These are phyloP conservation scores for Tupaia chinensis DNA, from an alignment of 2,113 vertebrate genomes.

Conservation along the genomic window DNA sequence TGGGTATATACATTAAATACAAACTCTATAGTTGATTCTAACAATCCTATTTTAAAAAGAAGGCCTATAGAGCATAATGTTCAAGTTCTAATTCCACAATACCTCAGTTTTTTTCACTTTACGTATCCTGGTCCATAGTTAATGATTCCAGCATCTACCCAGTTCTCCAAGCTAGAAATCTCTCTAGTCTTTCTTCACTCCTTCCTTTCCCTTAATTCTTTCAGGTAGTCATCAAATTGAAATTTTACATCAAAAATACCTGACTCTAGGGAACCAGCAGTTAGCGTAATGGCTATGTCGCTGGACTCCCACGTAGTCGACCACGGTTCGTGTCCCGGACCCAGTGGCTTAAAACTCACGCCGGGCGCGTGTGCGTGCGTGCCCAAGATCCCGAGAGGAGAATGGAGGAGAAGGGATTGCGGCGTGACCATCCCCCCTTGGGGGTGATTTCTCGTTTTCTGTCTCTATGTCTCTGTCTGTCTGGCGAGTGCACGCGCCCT, in stretches of 20 bases:
- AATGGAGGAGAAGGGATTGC: too few relatives aligned
- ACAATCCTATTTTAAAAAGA: neutral
- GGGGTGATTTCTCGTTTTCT: too few relatives aligned
- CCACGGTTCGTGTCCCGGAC: too few relatives aligned
- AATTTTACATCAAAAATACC: constrained; percentile 27
- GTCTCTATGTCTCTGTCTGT: too few relatives aligned
- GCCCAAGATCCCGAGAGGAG: too few relatives aligned
- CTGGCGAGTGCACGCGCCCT: too few relatives aligned
- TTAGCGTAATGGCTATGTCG: too few relatives aligned
- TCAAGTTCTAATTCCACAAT: constrained; percentile 16
- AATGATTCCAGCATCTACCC: neutral
- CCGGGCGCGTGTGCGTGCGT: too few relatives aligned
- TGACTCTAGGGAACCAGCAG: neutral
- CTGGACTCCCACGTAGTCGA: too few relatives aligned
- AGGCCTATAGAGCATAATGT: neutral
- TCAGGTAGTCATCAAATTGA: neutral
- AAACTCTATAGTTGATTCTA: constrained; percentile 8
- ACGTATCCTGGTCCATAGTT: neutral
- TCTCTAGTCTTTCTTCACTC: neutral
- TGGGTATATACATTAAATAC: constrained; percentile 22
- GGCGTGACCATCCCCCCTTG: too few relatives aligned
- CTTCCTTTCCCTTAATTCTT: constrained; percentile 1
- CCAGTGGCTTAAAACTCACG: too few relatives aligned
- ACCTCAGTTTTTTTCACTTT: constrained; percentile 2
- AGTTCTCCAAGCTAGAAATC: neutral